Base-by-base conservation (phyloP, 2,888 invertebrate species). In the Zele albiditarsus region DNA sequence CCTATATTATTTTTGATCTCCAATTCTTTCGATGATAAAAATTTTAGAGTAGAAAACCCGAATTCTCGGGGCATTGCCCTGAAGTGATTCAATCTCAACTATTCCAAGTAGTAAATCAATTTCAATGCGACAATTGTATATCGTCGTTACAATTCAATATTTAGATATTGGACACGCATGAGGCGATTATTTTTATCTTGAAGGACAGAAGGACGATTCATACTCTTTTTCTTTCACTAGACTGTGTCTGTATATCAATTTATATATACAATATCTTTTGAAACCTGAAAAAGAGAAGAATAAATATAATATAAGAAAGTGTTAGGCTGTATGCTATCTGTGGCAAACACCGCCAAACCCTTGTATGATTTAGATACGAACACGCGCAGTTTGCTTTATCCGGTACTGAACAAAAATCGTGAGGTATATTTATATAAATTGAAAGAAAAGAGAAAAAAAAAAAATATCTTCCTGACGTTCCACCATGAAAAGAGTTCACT, bases 281-380 rank as follows among this genome's bases (percentile, higher is more conserved):
- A 53, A 10, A 53, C 60, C 16, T n/a, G 28, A 27, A 60, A 60
- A 60, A 60, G 28, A 25, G 25, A 27, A 58, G 63, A 60, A 67
- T 28, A 74, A 76, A 71, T 65, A 72, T 74, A 33, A 71, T 77
- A 77, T 66, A 79, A 76, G 74, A 76, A 74, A 78, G 42, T 42
- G 67, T 57, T 49, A 73, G 77, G 46, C 57, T 71, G 66, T 27
- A 20, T 73, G 71, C 74, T 80, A 81, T 80, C 82, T 77, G 71
- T 67, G 63, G 75, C 78, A 85, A 85, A 84, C 78, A 83, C 79
- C 79, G 84, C 83, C 87, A 83, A 85, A 84, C 86, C 87, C 81
- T 83, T 87, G 86, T 87, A 83, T 85, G 80, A 77, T 77, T 85
- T 84, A 86, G 85, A 86, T 71, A 80, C 71, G 71, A 42, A 66